Evolutionary conservation across 2,888 invertebrate genomes (phyloP), one percentile per base, ranked within the genome.

Genomic region (Microctonus hyperodae): DNA sequence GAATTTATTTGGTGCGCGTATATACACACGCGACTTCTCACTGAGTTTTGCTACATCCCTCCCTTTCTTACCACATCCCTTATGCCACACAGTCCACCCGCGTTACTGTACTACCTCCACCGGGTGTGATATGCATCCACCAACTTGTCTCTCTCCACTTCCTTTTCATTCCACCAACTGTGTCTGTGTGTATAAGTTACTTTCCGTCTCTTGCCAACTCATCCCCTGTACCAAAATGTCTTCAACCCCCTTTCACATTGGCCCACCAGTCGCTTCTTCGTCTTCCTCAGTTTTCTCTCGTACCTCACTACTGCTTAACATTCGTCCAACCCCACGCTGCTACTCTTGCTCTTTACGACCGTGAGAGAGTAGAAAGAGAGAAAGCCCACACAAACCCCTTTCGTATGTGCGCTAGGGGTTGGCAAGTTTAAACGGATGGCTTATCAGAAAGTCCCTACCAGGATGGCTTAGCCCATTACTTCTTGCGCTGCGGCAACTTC

Each of bases 1-100:
- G 75, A 82, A 81, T 82, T 82, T 83, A 81, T 82, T 81, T 80
- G 78, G 75, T 71, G 70, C 78, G 77, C 77, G 78, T 79, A 77
- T 77, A 74, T 73, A 75, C 74, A 71, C 73, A 74, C 74, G 72
- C 71, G 74, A 76, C 73, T 77, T 78, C 74, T 72, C 73, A 68
- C 56, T 48, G 72, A 78, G 76, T 76, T 78, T 75, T 72, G 67
- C 72, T 72, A 28, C 62, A 64, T 56, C 57, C 65, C 53, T 7
- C 28, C 56, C 59, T 35, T 22, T 25, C 53, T 50, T 44, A 37
- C 50, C 53, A 40, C 35, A 35, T 35, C 44, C n/a, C 31, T 6
- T 28, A 5, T 7, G 4, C 28, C 7, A 28, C 28, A 28, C 28
- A 25, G 65, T 44, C 60, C 53, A 33, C 28, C 56, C 0, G 16